Evolutionary conservation across 2,888 invertebrate species (phyloP), one percentile per base, ranked within the genome.

Genomic region (Papilio elwesi): DNA sequence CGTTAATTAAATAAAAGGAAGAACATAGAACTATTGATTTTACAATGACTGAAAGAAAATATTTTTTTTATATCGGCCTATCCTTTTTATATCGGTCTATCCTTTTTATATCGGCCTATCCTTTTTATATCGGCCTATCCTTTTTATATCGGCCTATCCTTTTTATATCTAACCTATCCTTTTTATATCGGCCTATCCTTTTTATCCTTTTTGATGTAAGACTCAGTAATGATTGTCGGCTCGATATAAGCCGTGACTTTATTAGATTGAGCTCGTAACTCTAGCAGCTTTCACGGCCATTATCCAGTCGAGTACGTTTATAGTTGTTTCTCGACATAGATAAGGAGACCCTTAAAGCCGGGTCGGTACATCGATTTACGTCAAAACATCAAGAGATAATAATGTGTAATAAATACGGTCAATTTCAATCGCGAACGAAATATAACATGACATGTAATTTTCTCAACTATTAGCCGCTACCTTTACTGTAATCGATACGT

Each of bases 201-300:
- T n/a, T n/a, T n/a, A n/a, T n/a, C n/a, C 47, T 43, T 6, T 63
- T n/a, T 48, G 51, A 6, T 16, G 48, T 26, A 70, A 15, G 26
- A n/a, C 10, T 6, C 16, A 43, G 67, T 71, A 68, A 64, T 51
- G 67, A 52, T 71, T 52, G 81, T 80, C 81, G 78, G 83, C 83
- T 80, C 81, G 78, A 78, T 77, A 79, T 74, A 76, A 79, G 77
- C 78, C 76, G 77, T 78, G 74, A 77, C 77, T 82, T 76, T 75
- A 81, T 83, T 83, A 77, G 80, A 81, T 77, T 75, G 74, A 78
- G 70, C 78, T 76, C 76, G 74, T 78, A 77, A 76, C 75, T 78
- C 80, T 79, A 77, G 79, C 79, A 82, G 84, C 89, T 90, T 89
- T 90, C 90, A 87, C 89, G 85, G 85, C 77, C 80, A 87, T 86